Conservation (phyloP, 2,797 vertebrate species). For the Brachyrhaphis roseni region DNA sequence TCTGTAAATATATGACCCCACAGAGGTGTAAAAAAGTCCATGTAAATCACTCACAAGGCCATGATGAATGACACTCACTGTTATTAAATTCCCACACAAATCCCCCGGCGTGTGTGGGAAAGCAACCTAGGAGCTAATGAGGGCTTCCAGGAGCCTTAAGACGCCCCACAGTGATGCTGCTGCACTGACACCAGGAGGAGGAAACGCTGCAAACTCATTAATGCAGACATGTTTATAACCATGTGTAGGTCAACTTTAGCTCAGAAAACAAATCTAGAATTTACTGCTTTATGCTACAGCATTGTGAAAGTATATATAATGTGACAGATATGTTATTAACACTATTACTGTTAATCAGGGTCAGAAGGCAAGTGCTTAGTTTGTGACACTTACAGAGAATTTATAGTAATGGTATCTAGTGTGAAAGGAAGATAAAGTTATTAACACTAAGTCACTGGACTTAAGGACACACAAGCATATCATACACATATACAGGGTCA, state of each 20-base stretch:
- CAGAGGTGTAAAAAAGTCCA: conserved; percentile 41
- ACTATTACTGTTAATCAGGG: neutral
- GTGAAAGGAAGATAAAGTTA: neutral
- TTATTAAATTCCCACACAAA: conserved; percentile 62
- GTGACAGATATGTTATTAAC: neutral
- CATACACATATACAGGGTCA: neutral
- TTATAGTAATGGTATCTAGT: neutral
- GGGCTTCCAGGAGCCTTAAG: conserved; percentile 28
- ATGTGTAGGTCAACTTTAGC: conserved; percentile 7
- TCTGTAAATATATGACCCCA: conserved; percentile 24
- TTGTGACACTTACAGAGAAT: neutral
- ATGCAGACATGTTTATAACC: conserved; percentile 38
- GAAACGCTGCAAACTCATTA: conserved; percentile 26
- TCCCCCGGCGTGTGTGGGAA: conserved; percentile 25
- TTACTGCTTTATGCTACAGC: neutral
- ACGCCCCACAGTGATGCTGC: conserved; percentile 24
- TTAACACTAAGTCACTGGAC: neutral
- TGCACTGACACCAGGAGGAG: conserved; percentile 31
- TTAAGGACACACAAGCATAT: neutral
- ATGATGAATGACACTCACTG: conserved; percentile 53
- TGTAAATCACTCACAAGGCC: conserved; percentile 48
- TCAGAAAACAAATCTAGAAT: conserved; percentile 4
- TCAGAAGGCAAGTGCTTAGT: neutral
- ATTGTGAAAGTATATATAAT: neutral
- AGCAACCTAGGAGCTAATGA: conserved; percentile 40